Conservation (phyloP, 2,113 vertebrate species). For the Lagenorhynchus albirostris region DNA sequence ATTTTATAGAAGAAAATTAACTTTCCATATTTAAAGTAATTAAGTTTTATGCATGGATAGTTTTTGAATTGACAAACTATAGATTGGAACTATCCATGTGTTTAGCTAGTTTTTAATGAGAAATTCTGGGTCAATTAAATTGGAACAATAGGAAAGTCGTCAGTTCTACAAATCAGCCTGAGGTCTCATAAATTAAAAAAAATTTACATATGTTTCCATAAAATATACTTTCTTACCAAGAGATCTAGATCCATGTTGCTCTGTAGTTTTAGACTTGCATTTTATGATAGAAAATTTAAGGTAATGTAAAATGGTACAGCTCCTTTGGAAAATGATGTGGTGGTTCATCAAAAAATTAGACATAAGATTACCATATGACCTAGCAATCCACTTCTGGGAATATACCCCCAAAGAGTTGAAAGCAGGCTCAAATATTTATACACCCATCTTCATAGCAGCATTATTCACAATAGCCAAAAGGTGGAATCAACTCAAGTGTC, state of each 20-base stretch:
- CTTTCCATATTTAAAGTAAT: conserved; percentile 3
- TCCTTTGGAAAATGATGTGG: background rate
- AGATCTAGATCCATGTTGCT: background rate
- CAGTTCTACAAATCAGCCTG: background rate
- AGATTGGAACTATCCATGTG: background rate
- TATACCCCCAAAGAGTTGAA: background rate
- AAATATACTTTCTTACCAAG: background rate
- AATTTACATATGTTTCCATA: background rate
- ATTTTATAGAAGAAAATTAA: background rate
- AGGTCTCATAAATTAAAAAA: background rate
- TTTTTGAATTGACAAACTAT: background rate
- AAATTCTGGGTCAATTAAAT: background rate
- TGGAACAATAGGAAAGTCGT: background rate
- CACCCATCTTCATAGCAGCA: background rate
- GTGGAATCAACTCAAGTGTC: background rate
- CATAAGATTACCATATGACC: background rate
- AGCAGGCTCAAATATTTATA: background rate
- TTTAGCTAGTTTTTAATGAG: conserved; percentile 1
- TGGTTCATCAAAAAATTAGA: background rate
- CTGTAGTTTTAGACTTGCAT: background rate
- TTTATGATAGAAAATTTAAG: background rate
- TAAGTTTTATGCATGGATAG: background rate
- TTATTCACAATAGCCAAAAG: background rate
- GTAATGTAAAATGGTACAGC: background rate
- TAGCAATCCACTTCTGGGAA: background rate